Conservation (phyloP, 2,888 invertebrate genomes). For the Athrips mouffetella region DNA sequence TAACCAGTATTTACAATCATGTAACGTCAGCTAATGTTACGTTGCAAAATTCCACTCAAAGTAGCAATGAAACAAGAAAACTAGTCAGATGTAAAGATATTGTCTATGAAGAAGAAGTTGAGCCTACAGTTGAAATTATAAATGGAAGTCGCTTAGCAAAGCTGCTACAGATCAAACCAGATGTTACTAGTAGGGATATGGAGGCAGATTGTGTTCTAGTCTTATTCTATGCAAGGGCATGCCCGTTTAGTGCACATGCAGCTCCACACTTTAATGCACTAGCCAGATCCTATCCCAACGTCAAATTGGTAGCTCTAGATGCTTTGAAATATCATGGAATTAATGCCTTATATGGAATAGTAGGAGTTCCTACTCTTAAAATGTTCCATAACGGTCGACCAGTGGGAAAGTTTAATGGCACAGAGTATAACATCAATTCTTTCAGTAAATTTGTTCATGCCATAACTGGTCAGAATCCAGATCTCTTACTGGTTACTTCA, state of each 20-base stretch:
- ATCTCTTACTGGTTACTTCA: conserved; percentile 83
- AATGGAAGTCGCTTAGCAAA: conserved; percentile 85
- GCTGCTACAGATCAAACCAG: conserved; percentile 80
- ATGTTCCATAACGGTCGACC: conserved; percentile 93
- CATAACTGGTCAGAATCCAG: conserved; percentile 84
- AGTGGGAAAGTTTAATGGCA: conserved; percentile 89
- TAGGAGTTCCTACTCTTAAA: conserved; percentile 92
- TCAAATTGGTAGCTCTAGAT: conserved; percentile 94
- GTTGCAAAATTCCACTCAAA: conserved; percentile 53
- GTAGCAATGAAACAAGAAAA: conserved; percentile 62
- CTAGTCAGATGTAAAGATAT: conserved; percentile 66
- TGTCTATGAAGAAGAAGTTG: conserved; percentile 51
- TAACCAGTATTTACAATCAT: conserved; percentile 64
- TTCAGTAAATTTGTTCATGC: conserved; percentile 88
- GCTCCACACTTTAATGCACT: conserved; percentile 95
- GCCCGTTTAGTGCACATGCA: conserved; percentile 93
- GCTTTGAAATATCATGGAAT: conserved; percentile 89
- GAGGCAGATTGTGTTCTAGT: conserved; percentile 86
- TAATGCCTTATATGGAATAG: conserved; percentile 94
- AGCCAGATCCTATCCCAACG: conserved; percentile 89
- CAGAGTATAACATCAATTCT: conserved; percentile 86
- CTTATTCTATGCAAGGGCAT: conserved; percentile 93
- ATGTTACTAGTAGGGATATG: conserved; percentile 81
- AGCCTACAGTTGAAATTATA: conserved; percentile 80
- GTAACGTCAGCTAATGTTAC: conserved; percentile 66